Evolutionary conservation across 2,888 invertebrate species (phyloP), one percentile per base, ranked within the genome.

Genomic region (Himalopsyche kuldschensis): DNA sequence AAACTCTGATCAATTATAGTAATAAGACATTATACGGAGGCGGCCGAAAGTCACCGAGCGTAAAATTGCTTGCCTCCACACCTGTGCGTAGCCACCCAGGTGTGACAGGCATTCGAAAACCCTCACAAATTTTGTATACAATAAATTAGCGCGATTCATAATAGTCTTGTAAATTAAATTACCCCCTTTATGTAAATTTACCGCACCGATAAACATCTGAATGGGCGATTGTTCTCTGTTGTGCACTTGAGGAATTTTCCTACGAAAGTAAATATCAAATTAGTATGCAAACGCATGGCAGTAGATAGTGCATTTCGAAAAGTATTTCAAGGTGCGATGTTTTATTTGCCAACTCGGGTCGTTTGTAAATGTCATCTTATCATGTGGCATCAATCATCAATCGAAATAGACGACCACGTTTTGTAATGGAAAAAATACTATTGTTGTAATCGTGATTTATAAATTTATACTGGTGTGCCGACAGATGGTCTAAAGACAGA

Each of bases 241-340:
- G 55, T 24, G 55, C 15, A 55, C 55, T 55, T 24, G 24, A 55
- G 55, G 55, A 55, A 55, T 55, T 20, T 55, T 55, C 55, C 55
- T 55, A 20, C 55, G 24, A 55, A 55, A 55, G 55, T 55, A 20
- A 55, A 55, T 55, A 47, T 31, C 35, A 20, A 46, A 80, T 80
- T 80, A 75, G 75, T 75, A 80, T 80, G 75, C 80, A 30, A 80
- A 80, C 75, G 80, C 80, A 75, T 80, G 80, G 75, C 80, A 80
- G 11, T 41, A 69, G 20, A 11, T 6, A 30, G 11, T 27, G 55
- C 4, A 20, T n/a, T 55, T n/a, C 3, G 24, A n/a, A 41, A 41
- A 8, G 10, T 41, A 41, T 41, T 4, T 15, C 6, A 41, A 3
- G 15, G 15, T 41, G 41, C 41, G 4, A 15, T 41, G 41, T 3